Base-by-base conservation (phyloP, 2,888 invertebrate genomes). In the Listrodromus nycthemerus region DNA sequence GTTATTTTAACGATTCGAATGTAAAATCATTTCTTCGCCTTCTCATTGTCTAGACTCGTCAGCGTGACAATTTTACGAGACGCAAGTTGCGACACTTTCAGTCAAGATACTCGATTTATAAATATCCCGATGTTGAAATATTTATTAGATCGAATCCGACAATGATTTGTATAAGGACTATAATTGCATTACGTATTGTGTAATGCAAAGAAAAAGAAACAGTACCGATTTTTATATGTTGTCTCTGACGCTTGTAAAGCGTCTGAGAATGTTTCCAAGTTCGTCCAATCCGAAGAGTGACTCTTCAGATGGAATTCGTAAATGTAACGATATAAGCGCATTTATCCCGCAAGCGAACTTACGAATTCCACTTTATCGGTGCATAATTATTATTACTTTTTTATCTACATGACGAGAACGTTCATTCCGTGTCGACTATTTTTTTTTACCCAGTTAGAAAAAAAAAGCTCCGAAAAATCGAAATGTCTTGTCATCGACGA, bases 251-350 rank as follows among this genome's bases (percentile, higher is more conserved):
- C 61, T 78, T 82, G 55, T 24, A 30, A 75, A 75, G 52, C 50
- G 16, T 76, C 70, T 21, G 69, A 67, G 73, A 67, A 37, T 73
- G 37, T 80, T 67, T 80, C 67, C 55, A 77, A 77, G 73, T 83
- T 77, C 80, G 83, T 83, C 80, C 83, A 83, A 80, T 45, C 69
- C 77, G 58, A 61, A 69, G 61, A 77, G 58, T 24, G 55, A 55
- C 21, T 21, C 55, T 21, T 55, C n/a, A n/a, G 13, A 74, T 21
- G 52, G 50, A 77, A 73, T 48, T 73, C 77, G 45, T 52, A 16
- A 63, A 19, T 52, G 33, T 24, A 24, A 58, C 30, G n/a, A 24
- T 66, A 55, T 24, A 71, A 76, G 21, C 33, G 55, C 70, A 48
- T 73, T 74, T 69, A 83, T 71, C 58, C 79, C 71, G 66, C 63